Evolutionary conservation across 2,888 invertebrate genomes (phyloP).

Genomic region (Strigamia crassipes): DNA sequence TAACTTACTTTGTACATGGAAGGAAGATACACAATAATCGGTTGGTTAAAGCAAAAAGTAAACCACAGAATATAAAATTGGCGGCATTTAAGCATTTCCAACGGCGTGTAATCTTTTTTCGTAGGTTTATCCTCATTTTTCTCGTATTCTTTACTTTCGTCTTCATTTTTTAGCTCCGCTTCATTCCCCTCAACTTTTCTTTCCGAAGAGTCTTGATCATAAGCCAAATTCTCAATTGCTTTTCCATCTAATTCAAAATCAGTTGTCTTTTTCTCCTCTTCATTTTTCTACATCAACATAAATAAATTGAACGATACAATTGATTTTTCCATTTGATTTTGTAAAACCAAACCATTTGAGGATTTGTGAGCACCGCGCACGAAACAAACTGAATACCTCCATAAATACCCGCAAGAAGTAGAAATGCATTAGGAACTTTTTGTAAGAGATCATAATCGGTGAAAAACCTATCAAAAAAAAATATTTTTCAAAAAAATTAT

Average conservation of each 20-base stretch:
- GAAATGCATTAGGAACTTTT: constrained; percentile 56
- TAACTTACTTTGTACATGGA: constrained; percentile 58
- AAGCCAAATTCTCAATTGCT: neutral
- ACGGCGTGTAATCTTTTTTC: constrained; percentile 51
- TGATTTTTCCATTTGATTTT: neutral
- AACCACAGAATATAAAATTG: constrained; percentile 58
- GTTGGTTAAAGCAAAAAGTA: constrained; percentile 57
- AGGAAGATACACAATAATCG: constrained; percentile 57
- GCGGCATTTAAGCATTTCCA: constrained; percentile 54
- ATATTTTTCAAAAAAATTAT: neutral
- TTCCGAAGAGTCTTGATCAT: neutral
- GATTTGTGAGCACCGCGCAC: constrained; percentile 52
- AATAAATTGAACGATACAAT: neutral
- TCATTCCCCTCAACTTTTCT: neutral
- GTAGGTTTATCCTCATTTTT: neutral
- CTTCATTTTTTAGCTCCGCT: neutral
- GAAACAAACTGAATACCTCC: constrained; percentile 56
- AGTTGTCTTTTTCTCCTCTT: neutral
- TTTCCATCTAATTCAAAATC: neutral
- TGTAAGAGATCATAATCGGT: constrained; percentile 54
- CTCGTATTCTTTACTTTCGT: neutral
- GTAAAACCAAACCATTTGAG: constrained; percentile 45
- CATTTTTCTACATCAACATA: neutral
- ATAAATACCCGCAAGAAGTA: constrained; percentile 56
- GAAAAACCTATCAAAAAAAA: constrained; percentile 55